A percentile compares a stretch with the other conserved stretches of the same genome.
Evolutionary conservation across 1,140 invertebrate species (phyloP).

Genomic region (Phymorhynchus buccinoides): DNA sequence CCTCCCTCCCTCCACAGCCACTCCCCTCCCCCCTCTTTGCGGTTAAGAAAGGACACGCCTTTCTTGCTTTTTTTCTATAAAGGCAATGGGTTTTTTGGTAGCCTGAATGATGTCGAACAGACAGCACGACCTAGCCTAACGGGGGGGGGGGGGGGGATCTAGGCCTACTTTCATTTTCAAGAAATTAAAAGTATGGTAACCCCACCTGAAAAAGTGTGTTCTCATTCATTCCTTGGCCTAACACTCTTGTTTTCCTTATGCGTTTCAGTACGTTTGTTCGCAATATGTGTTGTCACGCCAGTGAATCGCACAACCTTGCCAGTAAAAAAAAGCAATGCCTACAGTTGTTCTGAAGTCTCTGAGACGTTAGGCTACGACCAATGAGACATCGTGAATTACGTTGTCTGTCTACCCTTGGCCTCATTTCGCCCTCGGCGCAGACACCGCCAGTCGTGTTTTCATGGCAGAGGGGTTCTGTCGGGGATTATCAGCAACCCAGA

Average conservation of each 20-base stretch:
- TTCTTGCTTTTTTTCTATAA: no score
- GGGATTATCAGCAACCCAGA: neutral
- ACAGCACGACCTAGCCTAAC: neutral
- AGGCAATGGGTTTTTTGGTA: no score
- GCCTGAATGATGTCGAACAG: no score
- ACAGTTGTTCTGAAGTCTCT: neutral
- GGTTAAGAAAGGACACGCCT: neutral
- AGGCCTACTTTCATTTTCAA: neutral
- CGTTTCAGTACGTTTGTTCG: neutral
- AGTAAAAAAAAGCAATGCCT: neutral
- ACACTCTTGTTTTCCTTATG: no score
- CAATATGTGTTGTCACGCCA: neutral
- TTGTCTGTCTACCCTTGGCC: conserved; percentile 28
- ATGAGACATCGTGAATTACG: neutral
- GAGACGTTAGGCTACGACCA: neutral
- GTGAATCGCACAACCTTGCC: neutral
- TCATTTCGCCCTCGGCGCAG: conserved; percentile 28
- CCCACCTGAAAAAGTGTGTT: no score
- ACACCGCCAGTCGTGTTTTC: conserved; percentile 29
- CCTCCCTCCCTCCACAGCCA: neutral
- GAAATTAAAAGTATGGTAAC: no score
- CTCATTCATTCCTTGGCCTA: no score
- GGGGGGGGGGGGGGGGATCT: neutral
- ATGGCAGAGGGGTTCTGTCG: neutral
- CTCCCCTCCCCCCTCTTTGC: neutral